Base-by-base conservation (phyloP, 2,797 vertebrate species). In the Hoplostethus mediterraneus region DNA sequence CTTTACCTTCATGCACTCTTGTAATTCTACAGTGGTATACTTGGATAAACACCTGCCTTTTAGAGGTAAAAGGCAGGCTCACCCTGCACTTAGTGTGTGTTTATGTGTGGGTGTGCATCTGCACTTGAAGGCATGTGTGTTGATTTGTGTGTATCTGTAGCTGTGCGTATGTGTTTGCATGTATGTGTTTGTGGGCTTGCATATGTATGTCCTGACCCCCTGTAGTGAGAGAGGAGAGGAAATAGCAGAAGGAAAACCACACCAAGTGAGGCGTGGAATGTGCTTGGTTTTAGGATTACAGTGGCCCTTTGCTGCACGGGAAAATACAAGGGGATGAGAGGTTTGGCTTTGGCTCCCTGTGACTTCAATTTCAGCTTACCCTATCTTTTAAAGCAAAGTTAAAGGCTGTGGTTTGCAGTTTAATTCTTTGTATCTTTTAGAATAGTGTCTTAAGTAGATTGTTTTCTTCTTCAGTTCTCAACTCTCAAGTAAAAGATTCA, bases 41-140 rank as follows among this genome's bases (percentile, higher is more conserved):
- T 77, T 71, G 60, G 65, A 67, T 71, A 62, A 64, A 56, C 51
- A 55, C 36, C 13, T 54, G 49, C 36, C 42, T 83, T 78, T 84
- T 62, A 79, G 28, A 28, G 28, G 28, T 28, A 28, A 28, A 28
- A 28, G 28, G 28, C 28, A 28, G 28, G 28, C 3, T 28, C 28
- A 28, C 63, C 42, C 11, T 8, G 13, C 12, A 44, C 42, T 10
- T 42, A 49, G 28, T 84, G 81, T 75, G 67, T 84, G 59, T 87
- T 85, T 81, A 60, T 80, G 83, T 68, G 90, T 89, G 81, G 85
- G 90, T 61, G 83, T 84, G 65, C 78, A 78, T 86, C 67, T 86
- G 63, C 73, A 60, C 73, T 79, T 31, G 0, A 62, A 85, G 77
- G 79, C 71, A 44, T 72, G 38, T 81, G 60, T 58, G 80, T 42